A percentile compares a stretch with the other conserved stretches of the same genome.
Conservation (phyloP, 2,113 vertebrate genomes). For the Melierax canorus region DNA sequence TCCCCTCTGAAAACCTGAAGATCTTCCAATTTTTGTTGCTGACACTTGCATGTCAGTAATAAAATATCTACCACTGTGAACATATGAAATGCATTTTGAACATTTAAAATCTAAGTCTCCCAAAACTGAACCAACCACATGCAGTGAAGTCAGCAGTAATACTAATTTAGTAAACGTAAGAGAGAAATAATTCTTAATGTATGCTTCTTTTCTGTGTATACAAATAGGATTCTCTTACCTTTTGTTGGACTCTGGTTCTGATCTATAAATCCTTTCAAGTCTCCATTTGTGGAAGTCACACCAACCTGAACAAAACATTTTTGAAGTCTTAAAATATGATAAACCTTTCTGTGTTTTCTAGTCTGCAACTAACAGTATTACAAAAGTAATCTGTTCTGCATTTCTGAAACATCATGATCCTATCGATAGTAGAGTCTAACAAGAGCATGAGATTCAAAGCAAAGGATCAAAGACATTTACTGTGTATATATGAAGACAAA, state of each 20-base stretch:
- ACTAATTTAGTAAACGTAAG: neutral
- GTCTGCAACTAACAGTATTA: neutral
- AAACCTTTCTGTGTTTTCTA: neutral
- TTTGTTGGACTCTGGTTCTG: slow-evolving; percentile 78
- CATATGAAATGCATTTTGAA: neutral
- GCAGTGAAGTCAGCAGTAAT: neutral
- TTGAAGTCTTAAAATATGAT: slow-evolving; percentile 30
- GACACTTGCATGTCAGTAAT: neutral
- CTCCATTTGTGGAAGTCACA: slow-evolving; percentile 74
- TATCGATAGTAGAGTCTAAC: neutral
- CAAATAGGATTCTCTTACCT: slow-evolving; percentile 68
- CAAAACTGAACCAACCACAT: neutral
- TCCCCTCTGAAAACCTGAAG: neutral
- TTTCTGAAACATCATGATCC: neutral
- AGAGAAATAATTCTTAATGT: neutral
- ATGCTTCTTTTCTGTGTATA: neutral
- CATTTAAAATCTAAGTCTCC: neutral
- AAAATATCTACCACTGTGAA: neutral
- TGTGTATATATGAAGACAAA: neutral
- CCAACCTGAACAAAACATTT: slow-evolving; percentile 74
- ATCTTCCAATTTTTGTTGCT: neutral
- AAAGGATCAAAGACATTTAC: neutral
- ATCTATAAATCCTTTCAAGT: slow-evolving; percentile 78
- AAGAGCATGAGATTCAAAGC: neutral
- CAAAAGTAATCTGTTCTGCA: neutral